phyloP scores from a whole-genome alignment of 1,140 invertebrate genomes.

The Heterodera schachtii region DNA sequence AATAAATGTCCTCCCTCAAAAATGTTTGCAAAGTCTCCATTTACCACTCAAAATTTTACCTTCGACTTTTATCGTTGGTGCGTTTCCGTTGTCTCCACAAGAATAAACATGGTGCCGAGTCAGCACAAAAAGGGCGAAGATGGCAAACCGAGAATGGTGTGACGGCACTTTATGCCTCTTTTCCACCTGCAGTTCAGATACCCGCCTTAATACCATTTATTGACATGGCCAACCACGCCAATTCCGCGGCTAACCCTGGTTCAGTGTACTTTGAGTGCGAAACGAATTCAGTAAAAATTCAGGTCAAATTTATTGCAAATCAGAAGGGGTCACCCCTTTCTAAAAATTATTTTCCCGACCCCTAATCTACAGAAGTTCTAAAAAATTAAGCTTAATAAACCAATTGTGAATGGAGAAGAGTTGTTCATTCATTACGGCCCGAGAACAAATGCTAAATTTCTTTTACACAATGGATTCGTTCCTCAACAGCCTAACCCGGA shows the following conservation, averaged over 20 bases:
- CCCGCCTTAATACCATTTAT: constrained; percentile 48
- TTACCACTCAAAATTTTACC: constrained; percentile 50
- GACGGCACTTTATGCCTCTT: background rate
- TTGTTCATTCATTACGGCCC: constrained; percentile 42
- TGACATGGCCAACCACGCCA: constrained; percentile 49
- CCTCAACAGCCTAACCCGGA: constrained; percentile 39
- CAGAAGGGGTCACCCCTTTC: constrained; percentile 25
- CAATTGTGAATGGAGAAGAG: background rate
- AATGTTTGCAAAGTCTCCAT: constrained; percentile 38
- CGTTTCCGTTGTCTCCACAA: constrained; percentile 48
- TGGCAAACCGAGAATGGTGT: constrained; percentile 18
- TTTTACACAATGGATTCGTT: constrained; percentile 56
- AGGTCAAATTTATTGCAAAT: background rate
- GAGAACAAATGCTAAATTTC: constrained; percentile 46
- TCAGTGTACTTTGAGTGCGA: constrained; percentile 35
- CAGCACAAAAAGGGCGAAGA: background rate
- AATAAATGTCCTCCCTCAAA: background rate
- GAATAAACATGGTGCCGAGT: constrained; percentile 41
- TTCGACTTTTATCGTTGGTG: constrained; percentile 54
- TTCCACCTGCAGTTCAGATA: constrained; percentile 17
- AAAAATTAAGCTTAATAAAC: background rate
- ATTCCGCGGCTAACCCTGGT: constrained; percentile 9
- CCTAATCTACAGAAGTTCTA: background rate
- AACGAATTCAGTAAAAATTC: constrained; percentile 27
- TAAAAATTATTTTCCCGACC: background rate